These are phyloP conservation scores for Chalcosyrphus nemorum DNA, from an alignment of 2,888 invertebrate species.

Conservation along the genomic window DNA sequence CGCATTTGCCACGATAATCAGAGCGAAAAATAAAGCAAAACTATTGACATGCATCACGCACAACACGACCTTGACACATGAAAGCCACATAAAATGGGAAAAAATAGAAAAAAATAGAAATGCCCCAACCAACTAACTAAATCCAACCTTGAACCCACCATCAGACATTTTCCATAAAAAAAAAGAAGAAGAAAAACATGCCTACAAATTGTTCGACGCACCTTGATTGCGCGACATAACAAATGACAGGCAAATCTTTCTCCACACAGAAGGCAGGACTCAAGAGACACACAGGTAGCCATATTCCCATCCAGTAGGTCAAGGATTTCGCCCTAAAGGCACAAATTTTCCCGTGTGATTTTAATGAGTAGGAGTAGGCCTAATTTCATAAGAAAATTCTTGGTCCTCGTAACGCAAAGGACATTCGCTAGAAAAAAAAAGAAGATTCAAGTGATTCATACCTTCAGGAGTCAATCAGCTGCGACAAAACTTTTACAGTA, in stretches of 20 bases:
- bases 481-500: not conserved
- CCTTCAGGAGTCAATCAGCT: not conserved
- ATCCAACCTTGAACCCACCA: slow-evolving; percentile 23
- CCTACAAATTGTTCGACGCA: slow-evolving; percentile 6
- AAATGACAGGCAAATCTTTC: not conserved
- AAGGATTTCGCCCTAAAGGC: slow-evolving; percentile 52
- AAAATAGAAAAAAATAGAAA: not conserved
- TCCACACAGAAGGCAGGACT: not conserved
- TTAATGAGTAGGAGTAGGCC: slow-evolving; percentile 4
- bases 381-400: too few species aligned
- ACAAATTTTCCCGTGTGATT: slow-evolving; percentile 21
- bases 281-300: not conserved
- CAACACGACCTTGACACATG: slow-evolving; percentile 31
- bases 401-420: too few species aligned
- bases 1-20: slow-evolving; percentile 5
- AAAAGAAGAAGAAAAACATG: not conserved
- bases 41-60: slow-evolving; percentile 52
- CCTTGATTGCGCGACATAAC: slow-evolving; percentile 26
- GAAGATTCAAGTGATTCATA: slow-evolving; percentile 8
- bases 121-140: not conserved
- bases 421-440: too few species aligned
- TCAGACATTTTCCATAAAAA: slow-evolving; percentile 7
- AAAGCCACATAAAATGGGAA: not conserved
- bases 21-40: not conserved
- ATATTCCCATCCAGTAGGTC: slow-evolving; percentile 39